Evolutionary conservation across 2,797 vertebrate species (phyloP), one percentile per base, ranked within the genome.

Genomic region (Toxotes lorentzi): DNA sequence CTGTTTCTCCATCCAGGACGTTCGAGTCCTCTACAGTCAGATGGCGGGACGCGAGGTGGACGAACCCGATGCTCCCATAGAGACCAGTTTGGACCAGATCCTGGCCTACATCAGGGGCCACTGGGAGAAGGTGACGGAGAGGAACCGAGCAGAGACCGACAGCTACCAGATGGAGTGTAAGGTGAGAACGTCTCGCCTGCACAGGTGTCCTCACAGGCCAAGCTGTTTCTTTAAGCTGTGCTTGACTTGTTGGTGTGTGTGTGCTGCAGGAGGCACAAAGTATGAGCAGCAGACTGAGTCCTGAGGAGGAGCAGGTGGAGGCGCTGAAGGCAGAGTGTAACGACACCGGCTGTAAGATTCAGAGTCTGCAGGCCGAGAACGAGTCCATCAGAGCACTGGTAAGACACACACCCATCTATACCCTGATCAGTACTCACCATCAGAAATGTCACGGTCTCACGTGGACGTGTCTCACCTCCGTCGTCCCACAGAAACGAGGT

Each of bases 101-200:
- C 93, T 99, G 78, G 94, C 94, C 85, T 95, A 94, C 56, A 98
- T 99, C 85, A 90, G 96, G 86, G 95, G 93, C 86, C 97, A 97
- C 87, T 99, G 97, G 97, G 97, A 99, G 89, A 97, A 93, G 87
- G 95, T 97, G 54, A 96, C 96, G 0, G 96, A 98, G 89, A 96
- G 93, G 93, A 98, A 96, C 78, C 93, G 95, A 7, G 90, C 91
- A 0, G 96, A 98, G 83, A 92, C 96, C 0, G 95, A 96, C 76
- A 90, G 92, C 76, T 94, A 96, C 87, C 54, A 70, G 68, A 93
- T 96, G 82, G 96, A 97, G 73, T 90, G 90, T 73, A 97, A 98
- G 95, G 97, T 98, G 86, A 93, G 92, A n/a, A 16, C 0, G 0
- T 43, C 12, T 53, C 58, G 27, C 23, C 58, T 57, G 47, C 4